phyloP scores from a whole-genome alignment of 2,888 invertebrate genomes.

The Drosophila melanosoma region DNA sequence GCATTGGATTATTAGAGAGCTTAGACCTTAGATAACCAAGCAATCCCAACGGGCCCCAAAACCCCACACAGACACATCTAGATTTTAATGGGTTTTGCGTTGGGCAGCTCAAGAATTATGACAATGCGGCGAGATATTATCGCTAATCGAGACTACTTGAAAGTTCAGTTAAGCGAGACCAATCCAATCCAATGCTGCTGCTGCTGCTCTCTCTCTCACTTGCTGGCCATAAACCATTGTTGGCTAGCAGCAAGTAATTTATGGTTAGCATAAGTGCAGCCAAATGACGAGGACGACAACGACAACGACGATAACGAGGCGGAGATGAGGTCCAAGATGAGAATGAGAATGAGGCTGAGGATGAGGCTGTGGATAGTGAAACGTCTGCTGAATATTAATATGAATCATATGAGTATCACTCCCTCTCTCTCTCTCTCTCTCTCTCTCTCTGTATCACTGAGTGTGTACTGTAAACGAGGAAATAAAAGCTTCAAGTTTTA shows the following conservation, averaged over 20 bases:
- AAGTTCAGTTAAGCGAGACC: slow-evolving; percentile 76
- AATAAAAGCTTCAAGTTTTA: slow-evolving; percentile 48
- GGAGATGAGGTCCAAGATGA: background rate
- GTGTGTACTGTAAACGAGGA: slow-evolving; percentile 34
- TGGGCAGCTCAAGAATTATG: slow-evolving; percentile 73
- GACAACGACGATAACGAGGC: slow-evolving; percentile 9
- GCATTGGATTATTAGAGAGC: slow-evolving; percentile 64
- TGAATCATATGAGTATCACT: slow-evolving; percentile 22
- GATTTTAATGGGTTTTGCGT: slow-evolving; percentile 72
- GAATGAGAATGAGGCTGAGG: background rate
- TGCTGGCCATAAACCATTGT: slow-evolving; percentile 26
- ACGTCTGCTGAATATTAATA: slow-evolving; percentile 59
- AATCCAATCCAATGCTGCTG: slow-evolving; percentile 19
- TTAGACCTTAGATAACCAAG: slow-evolving; percentile 19
- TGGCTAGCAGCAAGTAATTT: slow-evolving; percentile 60
- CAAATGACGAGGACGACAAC: slow-evolving; percentile 44
- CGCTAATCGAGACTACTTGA: slow-evolving; percentile 77
- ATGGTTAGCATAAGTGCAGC: slow-evolving; percentile 69
- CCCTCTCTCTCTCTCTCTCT: background rate
- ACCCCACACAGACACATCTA: slow-evolving; percentile 39
- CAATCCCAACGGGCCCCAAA: background rate
- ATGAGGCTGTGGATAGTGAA: slow-evolving; percentile 6
- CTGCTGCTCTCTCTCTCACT: background rate
- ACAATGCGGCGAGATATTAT: slow-evolving; percentile 78
- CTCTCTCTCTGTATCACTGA: background rate